phyloP scores from a whole-genome alignment of 2,113 vertebrate species.

The Trogon melanurus region DNA sequence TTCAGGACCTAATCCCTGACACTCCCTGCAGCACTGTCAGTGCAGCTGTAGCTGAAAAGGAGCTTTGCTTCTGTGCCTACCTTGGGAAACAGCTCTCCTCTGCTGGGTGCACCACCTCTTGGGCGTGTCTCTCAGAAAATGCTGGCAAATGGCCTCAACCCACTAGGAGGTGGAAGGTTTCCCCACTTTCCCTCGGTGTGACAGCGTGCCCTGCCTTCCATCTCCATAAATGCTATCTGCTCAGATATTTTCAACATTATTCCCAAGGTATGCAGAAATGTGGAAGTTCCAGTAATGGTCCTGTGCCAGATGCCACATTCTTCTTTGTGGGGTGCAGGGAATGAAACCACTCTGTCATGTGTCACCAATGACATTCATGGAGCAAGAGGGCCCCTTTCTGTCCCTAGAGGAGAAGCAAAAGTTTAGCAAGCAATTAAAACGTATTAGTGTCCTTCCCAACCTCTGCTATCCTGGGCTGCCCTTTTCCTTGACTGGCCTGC shows the following conservation, averaged over 20 bases:
- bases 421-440: slow-evolving; percentile 22
- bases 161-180: rapidly evolving
- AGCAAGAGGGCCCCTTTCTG: neutral
- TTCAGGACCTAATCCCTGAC: neutral
- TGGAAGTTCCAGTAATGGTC: neutral
- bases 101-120: neutral
- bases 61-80: neutral
- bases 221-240: neutral
- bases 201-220: neutral
- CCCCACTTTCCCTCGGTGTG: neutral
- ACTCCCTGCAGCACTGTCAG: neutral
- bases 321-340: neutral
- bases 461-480: neutral
- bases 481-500: neutral
- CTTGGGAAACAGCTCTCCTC: neutral
- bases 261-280: neutral
- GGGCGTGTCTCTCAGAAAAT: neutral
- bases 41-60: neutral
- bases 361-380: neutral
- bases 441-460: neutral
- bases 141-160: neutral
- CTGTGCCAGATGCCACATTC: neutral
- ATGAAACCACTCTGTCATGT: neutral
- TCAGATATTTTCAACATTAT: neutral
- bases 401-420: neutral